These are phyloP conservation scores for Chondrosia reniformis DNA, from an alignment of 37 sponge, comb jelly and placozoan species.

Conservation along the genomic window DNA sequence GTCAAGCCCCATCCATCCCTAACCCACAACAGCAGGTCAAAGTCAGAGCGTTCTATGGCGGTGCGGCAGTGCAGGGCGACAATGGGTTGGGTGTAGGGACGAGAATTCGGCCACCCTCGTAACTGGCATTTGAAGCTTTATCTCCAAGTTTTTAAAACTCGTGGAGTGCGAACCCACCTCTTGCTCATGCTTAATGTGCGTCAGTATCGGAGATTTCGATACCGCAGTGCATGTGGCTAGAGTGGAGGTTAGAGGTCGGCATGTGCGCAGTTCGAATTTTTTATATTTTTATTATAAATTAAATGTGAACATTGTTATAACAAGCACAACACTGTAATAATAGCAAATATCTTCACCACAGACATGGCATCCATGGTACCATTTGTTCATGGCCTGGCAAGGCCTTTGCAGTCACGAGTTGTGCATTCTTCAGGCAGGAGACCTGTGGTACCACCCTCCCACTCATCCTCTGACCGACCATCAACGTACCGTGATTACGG, in stretches of 20 bases:
- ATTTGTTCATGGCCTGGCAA: background rate
- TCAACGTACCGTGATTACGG: background rate
- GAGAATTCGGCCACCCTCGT: background rate
- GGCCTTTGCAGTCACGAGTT: conserved; percentile 5
- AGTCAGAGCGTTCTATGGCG: background rate
- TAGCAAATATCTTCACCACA: background rate
- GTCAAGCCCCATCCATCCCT: background rate
- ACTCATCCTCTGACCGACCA: background rate
- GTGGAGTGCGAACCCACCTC: too few species aligned
- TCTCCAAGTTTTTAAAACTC: too few species aligned
- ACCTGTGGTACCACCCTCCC: background rate
- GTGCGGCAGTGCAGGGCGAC: background rate
- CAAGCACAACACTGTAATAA: too few species aligned
- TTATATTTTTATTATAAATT: too few species aligned
- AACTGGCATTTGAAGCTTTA: too few species aligned
- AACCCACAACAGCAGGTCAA: background rate
- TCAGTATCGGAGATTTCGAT: too few species aligned
- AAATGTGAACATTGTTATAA: too few species aligned
- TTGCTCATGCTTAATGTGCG: too few species aligned
- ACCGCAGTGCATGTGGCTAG: too few species aligned
- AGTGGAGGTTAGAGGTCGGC: too few species aligned
- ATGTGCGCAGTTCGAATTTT: too few species aligned
- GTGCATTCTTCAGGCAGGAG: conserved; percentile 5
- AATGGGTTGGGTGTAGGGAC: background rate
- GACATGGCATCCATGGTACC: conserved; percentile 19